Conservation (phyloP, 2,113 vertebrate species). For the Merops nubicus region DNA sequence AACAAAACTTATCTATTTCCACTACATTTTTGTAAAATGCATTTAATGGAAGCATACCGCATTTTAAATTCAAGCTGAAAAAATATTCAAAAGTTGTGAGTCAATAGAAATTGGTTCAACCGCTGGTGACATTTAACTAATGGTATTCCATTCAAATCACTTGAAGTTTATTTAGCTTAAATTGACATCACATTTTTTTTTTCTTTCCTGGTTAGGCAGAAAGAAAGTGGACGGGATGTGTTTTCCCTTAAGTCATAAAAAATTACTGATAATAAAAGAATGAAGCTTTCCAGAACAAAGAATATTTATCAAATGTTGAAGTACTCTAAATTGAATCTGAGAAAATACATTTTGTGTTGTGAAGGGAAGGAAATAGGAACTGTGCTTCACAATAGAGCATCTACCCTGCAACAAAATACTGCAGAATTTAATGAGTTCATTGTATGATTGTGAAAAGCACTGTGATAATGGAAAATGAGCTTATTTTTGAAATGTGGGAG, state of each 20-base stretch:
- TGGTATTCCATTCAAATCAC: neutral
- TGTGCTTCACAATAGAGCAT: neutral
- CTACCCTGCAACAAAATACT: neutral
- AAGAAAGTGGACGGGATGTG: neutral
- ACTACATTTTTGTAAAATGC: neutral
- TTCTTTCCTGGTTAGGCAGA: neutral
- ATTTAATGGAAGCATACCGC: neutral
- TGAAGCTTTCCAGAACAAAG: neutral
- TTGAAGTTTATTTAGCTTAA: conserved; percentile 26
- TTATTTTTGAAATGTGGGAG: neutral
- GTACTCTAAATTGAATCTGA: neutral
- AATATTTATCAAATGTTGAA: neutral
- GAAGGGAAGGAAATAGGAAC: neutral
- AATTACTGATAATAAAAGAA: neutral
- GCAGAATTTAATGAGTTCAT: neutral
- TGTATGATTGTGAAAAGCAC: neutral
- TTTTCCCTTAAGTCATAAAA: neutral
- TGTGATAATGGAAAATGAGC: neutral
- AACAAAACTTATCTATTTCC: neutral
- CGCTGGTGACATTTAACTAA: neutral
- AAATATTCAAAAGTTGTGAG: neutral
- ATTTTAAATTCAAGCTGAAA: neutral
- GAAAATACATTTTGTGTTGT: neutral
- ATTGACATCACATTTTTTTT: neutral
- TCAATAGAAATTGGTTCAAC: neutral